Base-by-base conservation (phyloP, 2,113 vertebrate genomes). In the Typhlomys cinereus region DNA sequence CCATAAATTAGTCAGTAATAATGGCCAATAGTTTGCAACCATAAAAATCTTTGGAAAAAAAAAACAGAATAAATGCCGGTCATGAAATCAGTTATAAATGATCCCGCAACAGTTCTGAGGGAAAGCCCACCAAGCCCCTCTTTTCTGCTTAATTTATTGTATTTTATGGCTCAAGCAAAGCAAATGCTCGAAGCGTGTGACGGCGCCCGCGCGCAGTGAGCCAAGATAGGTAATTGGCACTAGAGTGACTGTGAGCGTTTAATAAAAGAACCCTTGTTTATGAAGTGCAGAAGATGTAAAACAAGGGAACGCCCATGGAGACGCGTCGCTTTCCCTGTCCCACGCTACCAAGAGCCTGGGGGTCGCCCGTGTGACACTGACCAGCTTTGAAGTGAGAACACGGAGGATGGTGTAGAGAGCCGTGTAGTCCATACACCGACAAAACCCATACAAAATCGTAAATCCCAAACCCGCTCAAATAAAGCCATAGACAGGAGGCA, bases 1-100 rank as follows among this genome's bases (percentile, higher is more conserved):
- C 93, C 64, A 74, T 92, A 92, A 93, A 94, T 94, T 85, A 95
- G 94, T 90, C 69, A 54, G 90, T 75, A 84, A 94, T 84, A 90
- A 93, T 66, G 76, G 90, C 54, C 73, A 36, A n/a, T 52, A 61
- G 86, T 87, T 80, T 94, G 84, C 94, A 91, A 91, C 61, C 79
- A 93, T 92, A 93, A 90, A 94, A 83, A 64, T 31, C n/a, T n/a
- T 89, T 94, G 34, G 66, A 86, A 85, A 95, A 92, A n/a, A 59
- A 83, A 95, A 94, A 66, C 46, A 29, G 71, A 88, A 62, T 89
- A 86, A 87, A 17, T 73, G 39, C 36, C 73, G 79, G 66, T 29
- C 86, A 91, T 48, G n/a, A 89, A 81, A 82, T 89, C 41, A 87
- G 62, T 76, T 89, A 50, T 52, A 85, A 84, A 81, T 70, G 50